Evolutionary conservation across 2,888 invertebrate species (phyloP).

Genomic region (Cephus pulcher): DNA sequence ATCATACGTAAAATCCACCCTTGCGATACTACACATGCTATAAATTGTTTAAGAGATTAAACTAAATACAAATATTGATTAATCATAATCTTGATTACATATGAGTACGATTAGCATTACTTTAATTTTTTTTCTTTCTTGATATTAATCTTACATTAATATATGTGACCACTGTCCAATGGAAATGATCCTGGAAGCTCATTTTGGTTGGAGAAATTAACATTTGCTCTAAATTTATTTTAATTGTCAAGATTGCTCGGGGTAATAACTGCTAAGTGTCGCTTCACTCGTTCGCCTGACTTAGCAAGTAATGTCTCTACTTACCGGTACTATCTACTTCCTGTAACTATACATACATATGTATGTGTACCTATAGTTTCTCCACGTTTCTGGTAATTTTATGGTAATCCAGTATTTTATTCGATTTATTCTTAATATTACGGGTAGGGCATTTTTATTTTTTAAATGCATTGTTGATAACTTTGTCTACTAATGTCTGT

Average conservation of each 20-base stretch:
- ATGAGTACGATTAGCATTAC: not conserved
- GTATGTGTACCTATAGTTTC: not conserved
- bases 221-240: slow-evolving; percentile 58
- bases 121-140: not conserved
- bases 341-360: not conserved
- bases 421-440: not conserved
- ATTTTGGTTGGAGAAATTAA: slow-evolving; percentile 46
- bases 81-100: not conserved
- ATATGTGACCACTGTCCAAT: slow-evolving; percentile 26
- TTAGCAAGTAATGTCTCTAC: not conserved
- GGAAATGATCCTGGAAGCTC: slow-evolving; percentile 33
- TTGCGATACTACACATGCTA: too few relatives aligned
- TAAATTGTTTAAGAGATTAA: too few relatives aligned
- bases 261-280: slow-evolving; percentile 60
- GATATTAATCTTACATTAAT: not conserved
- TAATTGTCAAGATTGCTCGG: slow-evolving; percentile 59
- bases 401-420: not conserved
- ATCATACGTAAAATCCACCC: too few relatives aligned
- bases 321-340: not conserved
- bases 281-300: slow-evolving; percentile 22
- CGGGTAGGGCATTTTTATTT: not conserved
- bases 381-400: not conserved
- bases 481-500: too few relatives aligned
- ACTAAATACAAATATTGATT: too few relatives aligned
- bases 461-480: not conserved